These are phyloP conservation scores for Byasa hedistus DNA, from an alignment of 2,888 invertebrate genomes.

Conservation along the genomic window DNA sequence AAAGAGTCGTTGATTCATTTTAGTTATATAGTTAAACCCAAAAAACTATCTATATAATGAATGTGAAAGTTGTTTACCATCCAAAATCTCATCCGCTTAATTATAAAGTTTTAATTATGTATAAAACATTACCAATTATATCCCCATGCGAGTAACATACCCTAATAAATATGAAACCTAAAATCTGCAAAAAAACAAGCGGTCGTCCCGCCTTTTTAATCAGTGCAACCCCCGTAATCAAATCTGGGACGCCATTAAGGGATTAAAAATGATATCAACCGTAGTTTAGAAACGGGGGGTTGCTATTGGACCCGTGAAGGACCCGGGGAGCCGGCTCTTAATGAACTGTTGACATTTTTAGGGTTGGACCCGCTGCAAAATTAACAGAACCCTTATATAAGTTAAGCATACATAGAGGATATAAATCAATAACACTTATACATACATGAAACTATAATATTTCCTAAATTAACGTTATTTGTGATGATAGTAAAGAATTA, in stretches of 20 bases:
- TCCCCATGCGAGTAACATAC: slow-evolving; percentile 25
- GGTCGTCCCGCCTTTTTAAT: slow-evolving; percentile 70
- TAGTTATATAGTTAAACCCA: too few species aligned
- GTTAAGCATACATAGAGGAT: background rate
- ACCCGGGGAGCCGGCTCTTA: slow-evolving; percentile 47
- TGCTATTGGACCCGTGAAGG: slow-evolving; percentile 53
- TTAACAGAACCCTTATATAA: slow-evolving; percentile 12
- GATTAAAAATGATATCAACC: slow-evolving; percentile 79
- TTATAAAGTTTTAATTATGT: too few species aligned
- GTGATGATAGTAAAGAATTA: too few species aligned
- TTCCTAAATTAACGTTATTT: too few species aligned
- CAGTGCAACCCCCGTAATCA: slow-evolving; percentile 72
- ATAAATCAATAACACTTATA: background rate
- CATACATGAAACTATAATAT: too few species aligned
- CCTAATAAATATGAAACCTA: slow-evolving; percentile 37
- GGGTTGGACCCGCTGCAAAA: slow-evolving; percentile 30
- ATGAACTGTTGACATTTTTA: slow-evolving; percentile 61
- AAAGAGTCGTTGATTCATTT: too few species aligned
- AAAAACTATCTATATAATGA: too few species aligned
- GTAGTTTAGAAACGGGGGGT: slow-evolving; percentile 46
- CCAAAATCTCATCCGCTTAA: too few species aligned
- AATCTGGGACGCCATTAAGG: slow-evolving; percentile 78
- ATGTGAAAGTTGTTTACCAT: too few species aligned
- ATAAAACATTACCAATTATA: too few species aligned
- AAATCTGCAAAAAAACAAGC: slow-evolving; percentile 43